phyloP scores from a whole-genome alignment of 2,113 vertebrate species.

The Hassar affinis region DNA sequence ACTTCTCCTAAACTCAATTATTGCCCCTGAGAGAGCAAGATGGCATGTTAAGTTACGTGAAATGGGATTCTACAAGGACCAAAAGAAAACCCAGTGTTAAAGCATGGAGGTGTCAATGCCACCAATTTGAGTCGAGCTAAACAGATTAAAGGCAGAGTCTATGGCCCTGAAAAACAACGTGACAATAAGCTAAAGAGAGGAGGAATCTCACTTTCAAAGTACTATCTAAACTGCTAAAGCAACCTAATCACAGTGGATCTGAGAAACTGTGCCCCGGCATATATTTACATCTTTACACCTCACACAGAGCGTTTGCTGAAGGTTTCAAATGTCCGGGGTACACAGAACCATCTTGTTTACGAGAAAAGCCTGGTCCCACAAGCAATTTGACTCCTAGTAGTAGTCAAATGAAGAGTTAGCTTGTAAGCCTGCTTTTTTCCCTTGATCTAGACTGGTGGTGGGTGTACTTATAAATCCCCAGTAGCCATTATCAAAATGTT shows the following conservation, averaged over 20 bases:
- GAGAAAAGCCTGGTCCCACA: conserved; percentile 51
- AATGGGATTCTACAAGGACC: conserved; percentile 79
- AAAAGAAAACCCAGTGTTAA: conserved; percentile 87
- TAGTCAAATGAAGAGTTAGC: conserved; percentile 41
- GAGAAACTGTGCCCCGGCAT: conserved; percentile 70
- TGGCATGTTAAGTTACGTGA: conserved; percentile 96
- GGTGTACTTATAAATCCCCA: not conserved
- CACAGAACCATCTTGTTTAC: conserved; percentile 41
- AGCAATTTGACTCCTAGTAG: conserved; percentile 37
- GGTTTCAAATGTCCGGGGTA: conserved; percentile 38
- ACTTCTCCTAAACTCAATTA: conserved; percentile 99
- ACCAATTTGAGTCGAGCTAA: conserved; percentile 93
- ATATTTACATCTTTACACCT: conserved; percentile 74
- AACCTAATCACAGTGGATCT: conserved; percentile 79
- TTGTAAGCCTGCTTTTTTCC: conserved; percentile 23
- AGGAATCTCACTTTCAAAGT: conserved; percentile 82
- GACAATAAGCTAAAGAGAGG: conserved; percentile 80
- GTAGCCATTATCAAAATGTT: not conserved
- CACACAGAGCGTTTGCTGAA: conserved; percentile 57
- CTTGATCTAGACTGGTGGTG: conserved; percentile 6
- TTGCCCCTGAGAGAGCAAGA: conserved; percentile 97
- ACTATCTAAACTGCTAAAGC: conserved; percentile 79
- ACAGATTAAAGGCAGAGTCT: conserved; percentile 89
- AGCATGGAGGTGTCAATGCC: conserved; percentile 87
- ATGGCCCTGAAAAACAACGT: conserved; percentile 77